A percentile compares a stretch with the other conserved stretches of the same genome.
phyloP scores from a whole-genome alignment of 2,888 invertebrate genomes.

The Tenthredo mesomela region DNA sequence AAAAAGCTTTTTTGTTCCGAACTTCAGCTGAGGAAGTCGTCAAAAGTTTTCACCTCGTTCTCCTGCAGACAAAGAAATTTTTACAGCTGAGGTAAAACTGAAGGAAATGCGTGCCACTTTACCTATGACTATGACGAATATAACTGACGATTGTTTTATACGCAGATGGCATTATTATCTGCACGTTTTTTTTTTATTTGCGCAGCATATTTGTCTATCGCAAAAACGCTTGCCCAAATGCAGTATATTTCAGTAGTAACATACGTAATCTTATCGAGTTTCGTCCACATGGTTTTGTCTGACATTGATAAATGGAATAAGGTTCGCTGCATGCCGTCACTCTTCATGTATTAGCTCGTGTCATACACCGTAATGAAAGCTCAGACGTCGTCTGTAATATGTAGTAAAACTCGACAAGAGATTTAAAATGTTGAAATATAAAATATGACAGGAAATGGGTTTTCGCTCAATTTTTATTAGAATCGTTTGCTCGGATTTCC shows the following conservation, averaged over 20 bases:
- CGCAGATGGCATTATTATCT: neutral
- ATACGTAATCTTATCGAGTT: neutral
- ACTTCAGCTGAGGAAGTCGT: neutral
- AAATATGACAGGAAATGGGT: conserved; percentile 1
- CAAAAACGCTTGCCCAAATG: neutral
- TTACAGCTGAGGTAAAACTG: neutral
- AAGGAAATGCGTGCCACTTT: neutral
- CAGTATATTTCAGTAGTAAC: too few relatives aligned
- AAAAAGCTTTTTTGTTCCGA: neutral
- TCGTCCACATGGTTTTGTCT: too few relatives aligned
- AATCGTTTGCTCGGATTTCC: conserved; percentile 12
- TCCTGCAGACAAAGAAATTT: neutral
- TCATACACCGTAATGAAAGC: neutral
- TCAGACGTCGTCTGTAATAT: neutral
- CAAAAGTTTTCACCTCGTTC: neutral
- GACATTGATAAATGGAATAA: neutral
- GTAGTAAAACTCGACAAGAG: neutral
- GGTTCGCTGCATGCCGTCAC: neutral
- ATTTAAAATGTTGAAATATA: neutral
- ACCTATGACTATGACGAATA: neutral
- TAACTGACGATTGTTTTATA: neutral
- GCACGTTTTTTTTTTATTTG: neutral
- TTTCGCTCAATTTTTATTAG: neutral
- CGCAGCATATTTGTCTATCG: neutral
- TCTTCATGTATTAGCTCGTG: neutral